Percentiles rank a stretch among this genome's conserved stretches.
These are phyloP conservation scores for Sweltsa coloradensis DNA, from an alignment of 1,140 invertebrate species.

Conservation along the genomic window DNA sequence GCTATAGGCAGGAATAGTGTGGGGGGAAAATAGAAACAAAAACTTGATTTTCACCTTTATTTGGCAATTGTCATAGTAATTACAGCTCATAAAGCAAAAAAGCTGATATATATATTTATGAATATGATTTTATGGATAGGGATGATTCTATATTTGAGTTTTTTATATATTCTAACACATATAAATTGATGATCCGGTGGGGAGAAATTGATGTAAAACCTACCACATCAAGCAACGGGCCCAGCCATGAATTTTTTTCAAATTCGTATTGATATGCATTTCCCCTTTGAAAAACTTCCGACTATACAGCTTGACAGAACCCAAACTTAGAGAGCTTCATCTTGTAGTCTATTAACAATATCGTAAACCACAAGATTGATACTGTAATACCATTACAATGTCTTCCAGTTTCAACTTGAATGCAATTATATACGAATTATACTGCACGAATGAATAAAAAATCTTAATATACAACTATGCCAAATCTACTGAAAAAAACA, in stretches of 20 bases:
- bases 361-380: background rate
- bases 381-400: conserved; percentile 3
- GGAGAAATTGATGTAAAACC: background rate
- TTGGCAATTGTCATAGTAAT: conserved; percentile 6
- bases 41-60: conserved; percentile 4
- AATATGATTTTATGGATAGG: background rate
- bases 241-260: background rate
- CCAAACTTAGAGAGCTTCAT: background rate
- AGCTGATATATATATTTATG: conserved; percentile 9
- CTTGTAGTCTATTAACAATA: conserved; percentile 2
- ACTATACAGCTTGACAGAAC: too few relatives aligned
- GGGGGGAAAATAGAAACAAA: too few relatives aligned
- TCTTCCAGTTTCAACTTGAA: background rate
- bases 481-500: conserved; percentile 9
- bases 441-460: conserved; percentile 1
- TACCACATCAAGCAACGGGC: background rate
- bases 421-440: background rate
- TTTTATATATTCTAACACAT: background rate
- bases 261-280: conserved; percentile 8
- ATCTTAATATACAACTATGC: conserved; percentile 11
- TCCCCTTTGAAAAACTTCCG: too few relatives aligned
- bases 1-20: too few relatives aligned
- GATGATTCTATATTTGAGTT: background rate
- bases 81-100: conserved; percentile 9
- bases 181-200: background rate